A percentile compares a stretch with the other conserved stretches of the same genome.
phyloP scores from a whole-genome alignment of 2,888 invertebrate genomes.

The Watsonalla cultraria region DNA sequence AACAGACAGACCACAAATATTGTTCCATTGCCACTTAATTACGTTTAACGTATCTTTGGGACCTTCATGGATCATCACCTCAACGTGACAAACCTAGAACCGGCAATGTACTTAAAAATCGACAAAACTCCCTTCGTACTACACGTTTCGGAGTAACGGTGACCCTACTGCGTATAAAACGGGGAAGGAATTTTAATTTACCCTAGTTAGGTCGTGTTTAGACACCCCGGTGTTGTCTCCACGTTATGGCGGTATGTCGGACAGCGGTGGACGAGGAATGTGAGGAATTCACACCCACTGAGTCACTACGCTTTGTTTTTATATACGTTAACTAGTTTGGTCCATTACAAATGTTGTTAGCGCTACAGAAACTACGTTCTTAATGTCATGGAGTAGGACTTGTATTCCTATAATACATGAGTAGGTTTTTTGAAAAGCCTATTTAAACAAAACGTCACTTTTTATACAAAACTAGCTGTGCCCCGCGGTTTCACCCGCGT shows the following conservation, averaged over 20 bases:
- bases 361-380: too few relatives aligned
- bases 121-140: not conserved
- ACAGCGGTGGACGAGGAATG: not conserved
- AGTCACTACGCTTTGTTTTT: not conserved
- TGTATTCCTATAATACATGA: too few relatives aligned
- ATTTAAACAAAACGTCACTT: too few relatives aligned
- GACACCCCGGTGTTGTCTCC: constrained; percentile 21
- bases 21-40: too few relatives aligned
- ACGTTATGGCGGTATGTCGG: constrained; percentile 18
- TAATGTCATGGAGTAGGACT: too few relatives aligned
- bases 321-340: too few relatives aligned
- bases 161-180: constrained; percentile 43
- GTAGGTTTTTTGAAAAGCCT: not conserved
- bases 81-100: not conserved
- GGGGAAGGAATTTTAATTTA: constrained; percentile 65
- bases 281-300: not conserved
- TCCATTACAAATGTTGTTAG: too few relatives aligned
- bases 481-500: too few relatives aligned
- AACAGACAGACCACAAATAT: too few relatives aligned
- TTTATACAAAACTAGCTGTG: too few relatives aligned
- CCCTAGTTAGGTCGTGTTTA: constrained; percentile 56
- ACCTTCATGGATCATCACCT: too few relatives aligned
- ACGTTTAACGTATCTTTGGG: too few relatives aligned
- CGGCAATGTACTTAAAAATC: constrained; percentile 4
- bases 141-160: constrained; percentile 26